Percentiles rank a stretch among this genome's conserved stretches.
Evolutionary conservation across 2,113 vertebrate species (phyloP).

Genomic region (Mus spicilegus): DNA sequence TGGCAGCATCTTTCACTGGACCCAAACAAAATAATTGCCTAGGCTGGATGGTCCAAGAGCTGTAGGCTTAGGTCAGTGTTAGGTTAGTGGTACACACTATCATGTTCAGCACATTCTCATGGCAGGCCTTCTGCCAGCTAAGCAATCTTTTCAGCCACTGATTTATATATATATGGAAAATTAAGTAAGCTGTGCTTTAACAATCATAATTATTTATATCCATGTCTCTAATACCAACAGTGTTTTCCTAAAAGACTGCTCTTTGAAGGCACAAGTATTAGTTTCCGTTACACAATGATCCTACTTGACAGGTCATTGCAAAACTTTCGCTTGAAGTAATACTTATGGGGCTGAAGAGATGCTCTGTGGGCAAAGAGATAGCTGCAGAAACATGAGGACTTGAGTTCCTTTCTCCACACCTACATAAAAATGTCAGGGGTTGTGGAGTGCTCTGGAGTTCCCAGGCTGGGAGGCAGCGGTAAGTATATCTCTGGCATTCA

Average conservation of each 20-base stretch:
- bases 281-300: not conserved
- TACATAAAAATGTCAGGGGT: not conserved
- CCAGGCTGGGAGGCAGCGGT: not conserved
- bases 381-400: not conserved
- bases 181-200: not conserved
- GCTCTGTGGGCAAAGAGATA: not conserved
- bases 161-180: not conserved
- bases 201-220: not conserved
- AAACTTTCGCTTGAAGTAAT: not conserved
- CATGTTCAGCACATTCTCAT: not conserved
- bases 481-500: not conserved
- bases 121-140: not conserved
- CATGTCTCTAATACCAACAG: not conserved
- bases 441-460: not conserved
- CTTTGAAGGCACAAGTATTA: not conserved
- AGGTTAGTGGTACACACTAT: not conserved
- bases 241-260: not conserved
- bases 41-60: not conserved
- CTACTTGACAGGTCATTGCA: not conserved
- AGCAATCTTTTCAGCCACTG: not conserved
- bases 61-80: no score
- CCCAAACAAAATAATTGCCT: not conserved
- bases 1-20: not conserved
- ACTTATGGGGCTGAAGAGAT: not conserved
- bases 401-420: not conserved